Base-by-base conservation (phyloP, 2,888 invertebrate genomes). In the Drosophila anceps region DNA sequence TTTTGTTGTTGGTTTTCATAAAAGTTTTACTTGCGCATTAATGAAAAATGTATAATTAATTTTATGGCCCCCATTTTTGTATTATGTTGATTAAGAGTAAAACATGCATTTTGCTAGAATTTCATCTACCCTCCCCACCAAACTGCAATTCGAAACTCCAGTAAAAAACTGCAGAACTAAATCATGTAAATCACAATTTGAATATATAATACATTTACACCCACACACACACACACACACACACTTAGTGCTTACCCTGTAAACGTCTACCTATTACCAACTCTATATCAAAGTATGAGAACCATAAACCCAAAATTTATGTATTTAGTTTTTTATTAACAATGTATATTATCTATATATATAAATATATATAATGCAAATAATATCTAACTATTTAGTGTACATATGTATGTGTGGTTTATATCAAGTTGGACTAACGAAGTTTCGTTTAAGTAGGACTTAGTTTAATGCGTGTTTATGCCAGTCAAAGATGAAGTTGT, bases 1-100 rank as follows among this genome's bases (percentile, higher is more conserved):
- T 12, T 39, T 55, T 35, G 48, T 39, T n/a, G 24, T 29, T 41
- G 20, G 41, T 8, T 43, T 50, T 41, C 29, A 31, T 12, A 29
- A 75, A 79, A 60, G 33, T 76, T 77, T 79, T 27, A 24, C 57
- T 73, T 76, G 48, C 53, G 70, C 80, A 66, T 77, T 77, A 79
- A 77, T 76, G 81, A 76, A 76, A 80, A 80, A 55, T 67, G 79
- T 76, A 70, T 80, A 76, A 77, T 80, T 77, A 76, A 62, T 77
- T 79, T 75, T 61, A 58, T 69, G 75, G 37, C 60, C 60, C 57
- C 35, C 27, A 12, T 46, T 53, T 43, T 55, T 24, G 64, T 65
- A 50, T 69, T 69, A 51, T 67, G 63, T 61, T 79, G 29, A 59
- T 64, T 60, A 63, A 68, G 55, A 51, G 61, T 61, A 58, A 44